Evolutionary conservation across 1,140 invertebrate species (phyloP), one percentile per base, ranked within the genome.

Genomic region (Bombus soroeensis): DNA sequence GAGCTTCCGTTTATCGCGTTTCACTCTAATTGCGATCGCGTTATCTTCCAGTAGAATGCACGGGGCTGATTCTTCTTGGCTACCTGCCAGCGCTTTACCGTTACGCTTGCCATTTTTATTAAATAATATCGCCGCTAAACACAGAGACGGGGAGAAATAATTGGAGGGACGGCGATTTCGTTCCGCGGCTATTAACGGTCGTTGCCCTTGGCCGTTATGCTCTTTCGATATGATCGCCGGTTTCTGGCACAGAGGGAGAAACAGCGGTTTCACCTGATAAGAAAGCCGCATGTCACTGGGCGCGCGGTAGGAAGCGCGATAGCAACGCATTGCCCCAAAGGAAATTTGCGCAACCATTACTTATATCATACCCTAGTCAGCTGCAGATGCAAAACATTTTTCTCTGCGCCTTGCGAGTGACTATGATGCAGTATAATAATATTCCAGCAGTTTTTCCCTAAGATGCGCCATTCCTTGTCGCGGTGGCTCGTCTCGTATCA

Each of bases 351-450:
- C 89, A 59, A 90, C 89, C 89, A 90, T 90, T 88, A 90, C 89
- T 90, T 90, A 90, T 86, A 84, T 85, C 83, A 78, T 81, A 81
- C 87, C 83, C 83, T 86, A 90, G 89, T 90, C 89, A 90, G 76
- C 87, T 71, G 89, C 89, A 90, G 89, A 90, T 90, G 89, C 89
- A 90, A 90, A 90, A 90, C 83, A 90, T 90, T 90, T 90, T 90
- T 90, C 89, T 90, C 80, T 43, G 70, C 73, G 77, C 62, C 89
- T 90, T 90, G 89, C 89, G 25, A 74, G 59, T 90, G 89, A 90
- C 89, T 90, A 83, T 90, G 89, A 90, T 88, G 87, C 89, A 90
- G 89, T 90, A 88, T 90, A 90, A 90, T 90, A 90, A 90, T 90
- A 90, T 90, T 90, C 89, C 82, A 32, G n/a, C 68, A 70, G 68